Conservation (phyloP, 2,888 invertebrate genomes). For the Cataglyphis livida region DNA sequence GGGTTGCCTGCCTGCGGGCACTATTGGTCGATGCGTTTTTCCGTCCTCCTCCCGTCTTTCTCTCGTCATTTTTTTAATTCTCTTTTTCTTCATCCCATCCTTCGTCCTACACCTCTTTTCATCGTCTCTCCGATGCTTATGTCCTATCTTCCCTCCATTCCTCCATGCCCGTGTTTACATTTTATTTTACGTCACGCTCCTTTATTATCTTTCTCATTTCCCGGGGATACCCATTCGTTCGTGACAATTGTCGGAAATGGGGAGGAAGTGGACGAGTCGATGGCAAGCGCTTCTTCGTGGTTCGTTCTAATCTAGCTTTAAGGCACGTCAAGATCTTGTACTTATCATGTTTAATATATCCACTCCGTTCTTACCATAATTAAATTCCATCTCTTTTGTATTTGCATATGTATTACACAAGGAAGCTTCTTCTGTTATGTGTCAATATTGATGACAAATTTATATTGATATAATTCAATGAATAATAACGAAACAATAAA, state of each 20-base stretch:
- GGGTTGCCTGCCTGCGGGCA: conserved; percentile 82
- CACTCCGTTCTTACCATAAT: conserved; percentile 9
- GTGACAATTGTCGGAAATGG: conserved; percentile 77
- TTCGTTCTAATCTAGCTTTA: conserved; percentile 67
- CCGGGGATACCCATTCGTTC: conserved; percentile 74
- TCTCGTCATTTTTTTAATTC: conserved; percentile 70
- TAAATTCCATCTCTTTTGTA: conserved; percentile 3
- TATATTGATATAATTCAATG: neutral
- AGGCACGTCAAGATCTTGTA: conserved; percentile 42
- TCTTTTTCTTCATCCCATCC: conserved; percentile 61
- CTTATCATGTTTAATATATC: conserved; percentile 34
- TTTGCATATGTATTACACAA: neutral
- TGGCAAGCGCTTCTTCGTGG: conserved; percentile 69
- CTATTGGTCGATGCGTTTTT: conserved; percentile 83
- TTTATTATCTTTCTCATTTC: conserved; percentile 80
- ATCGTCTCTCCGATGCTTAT: conserved; percentile 52
- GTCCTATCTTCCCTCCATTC: conserved; percentile 58
- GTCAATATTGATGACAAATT: neutral
- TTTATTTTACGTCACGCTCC: conserved; percentile 80
- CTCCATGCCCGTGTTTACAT: conserved; percentile 77
- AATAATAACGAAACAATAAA: neutral
- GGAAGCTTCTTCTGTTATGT: neutral
- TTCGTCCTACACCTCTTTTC: conserved; percentile 60
- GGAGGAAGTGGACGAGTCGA: conserved; percentile 75
- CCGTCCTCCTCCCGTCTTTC: conserved; percentile 73